Evolutionary conservation across 2,113 vertebrate genomes (phyloP), one percentile per base, ranked within the genome.

Genomic region (Scalopus aquaticus): DNA sequence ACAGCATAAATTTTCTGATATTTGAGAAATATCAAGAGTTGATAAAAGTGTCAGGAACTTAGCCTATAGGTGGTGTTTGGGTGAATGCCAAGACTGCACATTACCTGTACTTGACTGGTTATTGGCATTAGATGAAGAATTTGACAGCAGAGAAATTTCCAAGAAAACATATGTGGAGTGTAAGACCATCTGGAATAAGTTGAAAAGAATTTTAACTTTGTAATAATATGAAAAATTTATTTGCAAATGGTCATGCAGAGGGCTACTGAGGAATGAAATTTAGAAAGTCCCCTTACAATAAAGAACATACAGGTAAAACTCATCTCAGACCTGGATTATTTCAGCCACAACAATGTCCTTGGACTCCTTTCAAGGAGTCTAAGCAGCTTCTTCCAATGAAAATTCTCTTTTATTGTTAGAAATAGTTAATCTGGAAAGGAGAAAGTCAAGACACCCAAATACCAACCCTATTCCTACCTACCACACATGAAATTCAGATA

Each of bases 121-220:
- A 62, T 12, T 91, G 73, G 22, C 67, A 82, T 8, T 51, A 24
- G 2, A 26, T 69, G 37, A 95, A 90, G 39, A 77, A 6, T 60
- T 74, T 93, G 74, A 86, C 51, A 91, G 64, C 51, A 54, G 28
- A 93, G 64, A 76, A 82, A 54, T 2, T 91, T 44, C 58, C 69
- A 94, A 73, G 44, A 54, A 94, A 88, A 54, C 73, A 91, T 93
- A 93, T 78, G 73, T 49, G 30, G 37, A 88, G 0, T 54, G 6
- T 72, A 44, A 94, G 49, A 65, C 77, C 93, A 97, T 86, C 86
- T 97, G 95, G 62, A 24, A 72, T 62, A 91, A 88, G 62, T 92
- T 56, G 42, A 79, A 82, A 90, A 91, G 24, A 89, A 56, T 62
- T 88, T 85, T 51, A 87, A 13, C 17, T 97, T 86, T 89, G 20